Evolutionary conservation across 2,797 vertebrate species (phyloP).

Genomic region (Peromyscus attwateri): DNA sequence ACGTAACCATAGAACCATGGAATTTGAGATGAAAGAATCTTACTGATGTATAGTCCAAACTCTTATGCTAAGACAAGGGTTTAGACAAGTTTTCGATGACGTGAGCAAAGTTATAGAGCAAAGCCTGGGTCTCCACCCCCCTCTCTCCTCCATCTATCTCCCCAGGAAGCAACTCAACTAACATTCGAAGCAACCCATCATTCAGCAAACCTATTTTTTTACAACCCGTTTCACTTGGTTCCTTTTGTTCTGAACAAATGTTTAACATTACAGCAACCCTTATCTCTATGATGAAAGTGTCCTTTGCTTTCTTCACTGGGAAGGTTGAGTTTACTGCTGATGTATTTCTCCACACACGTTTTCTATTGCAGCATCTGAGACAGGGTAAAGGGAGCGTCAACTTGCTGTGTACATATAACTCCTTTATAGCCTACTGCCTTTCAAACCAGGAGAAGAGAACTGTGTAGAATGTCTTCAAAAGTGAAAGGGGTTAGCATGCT

Average conservation of each 20-base stretch:
- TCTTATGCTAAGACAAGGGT: neutral
- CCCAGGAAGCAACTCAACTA: neutral
- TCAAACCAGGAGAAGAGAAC: neutral
- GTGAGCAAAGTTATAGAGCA: neutral
- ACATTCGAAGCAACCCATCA: neutral
- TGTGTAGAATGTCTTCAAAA: constrained; percentile 55
- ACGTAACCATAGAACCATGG: constrained; percentile 69
- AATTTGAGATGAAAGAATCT: constrained; percentile 68
- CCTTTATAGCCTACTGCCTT: constrained; percentile 56
- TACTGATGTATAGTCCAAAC: constrained; percentile 22
- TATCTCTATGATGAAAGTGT: neutral
- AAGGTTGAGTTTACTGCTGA: neutral
- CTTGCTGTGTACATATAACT: neutral
- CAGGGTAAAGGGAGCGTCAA: constrained; percentile 48
- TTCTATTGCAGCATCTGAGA: constrained; percentile 26
- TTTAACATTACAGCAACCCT: neutral
- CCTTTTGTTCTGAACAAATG: constrained; percentile 49
- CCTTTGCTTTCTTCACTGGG: constrained; percentile 21
- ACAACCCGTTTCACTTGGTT: neutral
- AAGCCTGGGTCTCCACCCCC: neutral
- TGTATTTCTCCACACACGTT: constrained; percentile 11
- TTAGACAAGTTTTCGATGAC: constrained; percentile 3
- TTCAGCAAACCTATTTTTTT: constrained; percentile 4
- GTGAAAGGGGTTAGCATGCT: neutral
- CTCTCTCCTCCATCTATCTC: neutral